Conservation (phyloP, 2,888 invertebrate species). For the Crioceris asparagi region DNA sequence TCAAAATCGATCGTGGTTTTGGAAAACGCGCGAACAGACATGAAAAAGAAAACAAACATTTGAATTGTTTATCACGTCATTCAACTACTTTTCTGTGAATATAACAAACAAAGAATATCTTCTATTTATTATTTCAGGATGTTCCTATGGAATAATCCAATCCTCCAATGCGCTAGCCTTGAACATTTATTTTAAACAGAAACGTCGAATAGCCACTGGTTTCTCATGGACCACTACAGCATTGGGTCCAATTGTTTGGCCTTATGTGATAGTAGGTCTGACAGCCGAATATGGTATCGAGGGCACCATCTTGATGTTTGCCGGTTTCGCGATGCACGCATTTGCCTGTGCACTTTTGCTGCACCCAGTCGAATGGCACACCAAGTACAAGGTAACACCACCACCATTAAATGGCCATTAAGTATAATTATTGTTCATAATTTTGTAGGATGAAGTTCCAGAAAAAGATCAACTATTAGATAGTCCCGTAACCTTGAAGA, state of each 20-base stretch:
- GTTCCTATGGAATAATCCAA: constrained; percentile 54
- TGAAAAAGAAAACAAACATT: too few relatives aligned
- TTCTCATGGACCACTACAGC: constrained; percentile 62
- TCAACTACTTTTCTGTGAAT: not conserved
- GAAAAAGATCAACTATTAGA: constrained; percentile 10
- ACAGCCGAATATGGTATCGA: constrained; percentile 51
- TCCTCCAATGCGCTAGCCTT: constrained; percentile 60
- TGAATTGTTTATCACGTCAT: too few relatives aligned
- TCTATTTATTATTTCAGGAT: constrained; percentile 38
- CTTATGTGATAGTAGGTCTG: constrained; percentile 56
- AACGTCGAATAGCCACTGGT: constrained; percentile 59
- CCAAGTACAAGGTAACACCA: constrained; percentile 39
- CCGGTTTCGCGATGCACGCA: constrained; percentile 57
- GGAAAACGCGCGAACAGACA: not conserved
- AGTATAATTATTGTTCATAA: too few relatives aligned
- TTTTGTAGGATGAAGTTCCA: constrained; percentile 7
- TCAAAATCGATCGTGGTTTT: not conserved
- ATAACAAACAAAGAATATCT: not conserved
- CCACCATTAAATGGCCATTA: too few relatives aligned
- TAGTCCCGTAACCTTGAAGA: constrained; percentile 31
- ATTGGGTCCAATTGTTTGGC: constrained; percentile 61
- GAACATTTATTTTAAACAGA: constrained; percentile 62
- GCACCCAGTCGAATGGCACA: constrained; percentile 68
- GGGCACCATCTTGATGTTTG: constrained; percentile 55
- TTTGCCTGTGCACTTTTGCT: constrained; percentile 55